Evolutionary conservation across 2,113 vertebrate species (phyloP), one percentile per base, ranked within the genome.

Genomic region (Ameiurus melas): DNA sequence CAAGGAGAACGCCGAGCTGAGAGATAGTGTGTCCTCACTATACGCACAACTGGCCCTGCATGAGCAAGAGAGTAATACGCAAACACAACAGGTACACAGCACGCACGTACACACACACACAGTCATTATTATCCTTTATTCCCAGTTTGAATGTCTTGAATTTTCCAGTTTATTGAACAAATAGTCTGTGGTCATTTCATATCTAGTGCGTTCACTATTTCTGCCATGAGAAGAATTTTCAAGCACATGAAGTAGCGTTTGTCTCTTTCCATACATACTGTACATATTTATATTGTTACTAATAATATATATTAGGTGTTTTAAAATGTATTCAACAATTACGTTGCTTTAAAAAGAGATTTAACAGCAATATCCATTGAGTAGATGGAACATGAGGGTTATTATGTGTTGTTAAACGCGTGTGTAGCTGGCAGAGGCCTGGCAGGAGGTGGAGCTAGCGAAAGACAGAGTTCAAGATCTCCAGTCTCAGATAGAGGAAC

Each of bases 401-500:
- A 22, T 58, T 57, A 10, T 12, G 8, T 60, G 20, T 82, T 13
- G 30, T 36, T 58, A 13, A 81, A 82, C 25, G 4, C 92, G 68
- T 62, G 89, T 89, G 9, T 83, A 96, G 95, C 87, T 95, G 4
- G 51, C 88, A 0, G 94, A 95, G 83, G 92, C 94, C 0, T 85
- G 88, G 92, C 90, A 90, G 88, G 94, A 95, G 87, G 93, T 92
- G 91, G 94, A 94, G 84, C 88, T 70, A 1, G 92, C 90, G 0
- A 92, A 85, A 17, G 83, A 83, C 68, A 92, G 79, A 57, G 94
- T 90, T 0, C 94, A 93, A 90, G 92, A 94, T 89, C 93, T 96
- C 33, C 95, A 95, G 89, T 89, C 83, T 27, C 94, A 93, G 92
- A 92, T 96, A 90, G 94, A 95, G 82, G 95, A 94, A 79, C 93